Base-by-base conservation (phyloP, 2,113 vertebrate species). In the Oncorhynchus nerka region DNA sequence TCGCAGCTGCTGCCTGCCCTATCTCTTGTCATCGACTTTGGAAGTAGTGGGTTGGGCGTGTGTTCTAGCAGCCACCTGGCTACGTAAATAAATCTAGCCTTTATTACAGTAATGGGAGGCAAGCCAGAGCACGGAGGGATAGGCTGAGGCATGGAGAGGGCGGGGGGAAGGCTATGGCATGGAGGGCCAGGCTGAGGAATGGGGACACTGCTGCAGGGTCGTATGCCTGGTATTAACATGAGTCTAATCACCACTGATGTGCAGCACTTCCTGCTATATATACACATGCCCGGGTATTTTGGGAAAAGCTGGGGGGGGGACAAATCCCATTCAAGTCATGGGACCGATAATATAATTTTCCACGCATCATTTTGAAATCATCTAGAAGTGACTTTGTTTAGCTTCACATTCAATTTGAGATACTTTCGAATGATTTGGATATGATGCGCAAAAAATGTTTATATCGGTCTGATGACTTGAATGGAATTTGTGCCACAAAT, bases 1-100 rank as follows among this genome's bases (percentile, higher is more conserved):
- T 19, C 83, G 81, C 91, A 91, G 91, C 87, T 90, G 90, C 86
- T 80, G 87, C 85, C 86, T 79, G 76, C 68, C 71, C 59, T 4
- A 67, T 66, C 76, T 80, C 85, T 78, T 16, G 78, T 88, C 86
- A 85, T 81, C 85, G 79, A 66, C 62, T 15, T 68, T 49, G 26
- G 4, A 28, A 64, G 61, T 9, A 19, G 61, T 5, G 16, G 74
- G 39, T 45, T 45, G 39, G 9, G 39, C 9, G 9, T 45, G 39
- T 45, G 39, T 45, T 45, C 39, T 11, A 11, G 9, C 9, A 45
- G 9, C 39, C 39, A 45, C 39, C 78, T 79, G 80, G 82, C 49
- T 70, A 34, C 57, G 30, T 70, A 24, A 32, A 11, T 68, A 45
- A 65, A 86, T 64, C 79, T 74, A 81, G 80, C 66, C 39, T 24